Conservation (phyloP, 2,797 vertebrate species). For the Mus caroli region DNA sequence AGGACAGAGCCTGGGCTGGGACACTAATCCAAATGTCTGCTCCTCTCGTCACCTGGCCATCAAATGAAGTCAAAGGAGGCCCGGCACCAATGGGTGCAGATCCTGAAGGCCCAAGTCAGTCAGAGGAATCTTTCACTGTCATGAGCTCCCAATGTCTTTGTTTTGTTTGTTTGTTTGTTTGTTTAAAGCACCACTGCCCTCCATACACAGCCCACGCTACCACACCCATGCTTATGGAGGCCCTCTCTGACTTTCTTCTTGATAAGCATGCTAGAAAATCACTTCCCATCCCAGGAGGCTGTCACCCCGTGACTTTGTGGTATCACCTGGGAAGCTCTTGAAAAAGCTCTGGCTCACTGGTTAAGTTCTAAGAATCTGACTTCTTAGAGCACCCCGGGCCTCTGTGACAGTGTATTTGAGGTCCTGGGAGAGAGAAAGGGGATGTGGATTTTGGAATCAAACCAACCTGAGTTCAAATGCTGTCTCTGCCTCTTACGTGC, state of each 20-base stretch:
- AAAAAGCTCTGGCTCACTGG: not conserved
- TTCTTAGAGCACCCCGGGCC: not conserved
- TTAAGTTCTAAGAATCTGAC: slow-evolving; percentile 59
- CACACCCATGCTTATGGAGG: not conserved
- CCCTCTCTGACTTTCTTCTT: not conserved
- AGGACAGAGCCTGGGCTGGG: not conserved
- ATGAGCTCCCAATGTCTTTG: not conserved
- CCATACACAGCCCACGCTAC: not conserved
- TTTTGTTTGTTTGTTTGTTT: not conserved
- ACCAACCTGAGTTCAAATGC: slow-evolving; percentile 34
- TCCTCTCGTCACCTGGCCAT: not conserved
- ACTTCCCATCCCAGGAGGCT: not conserved
- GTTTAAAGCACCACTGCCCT: not conserved
- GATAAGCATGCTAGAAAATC: not conserved
- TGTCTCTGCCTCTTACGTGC: not conserved
- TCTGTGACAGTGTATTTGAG: not conserved
- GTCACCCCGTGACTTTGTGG: not conserved
- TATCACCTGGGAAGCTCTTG: slow-evolving; percentile 36
- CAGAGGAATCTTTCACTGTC: not conserved
- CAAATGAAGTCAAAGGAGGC: not conserved
- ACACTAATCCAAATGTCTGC: not conserved
- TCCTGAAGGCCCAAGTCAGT: not conserved
- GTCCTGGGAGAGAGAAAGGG: not conserved
- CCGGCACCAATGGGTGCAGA: not conserved
- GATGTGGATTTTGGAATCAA: slow-evolving; percentile 21